Percentiles rank a stretch among this genome's conserved stretches.
These are phyloP conservation scores for Drosophila atripex DNA, from an alignment of 2,888 invertebrate species.

Conservation along the genomic window DNA sequence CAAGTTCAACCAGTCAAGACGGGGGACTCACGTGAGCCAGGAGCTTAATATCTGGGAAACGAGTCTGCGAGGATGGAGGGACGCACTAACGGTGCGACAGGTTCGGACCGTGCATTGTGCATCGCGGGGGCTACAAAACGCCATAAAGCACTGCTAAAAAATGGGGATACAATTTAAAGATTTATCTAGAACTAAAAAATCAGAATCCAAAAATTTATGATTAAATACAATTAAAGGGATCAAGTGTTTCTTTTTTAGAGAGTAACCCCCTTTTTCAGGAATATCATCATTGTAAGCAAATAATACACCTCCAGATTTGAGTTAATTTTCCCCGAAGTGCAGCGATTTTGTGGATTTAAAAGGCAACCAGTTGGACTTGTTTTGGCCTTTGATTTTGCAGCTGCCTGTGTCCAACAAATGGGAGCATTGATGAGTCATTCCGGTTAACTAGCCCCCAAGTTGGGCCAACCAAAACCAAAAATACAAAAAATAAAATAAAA, in stretches of 20 bases:
- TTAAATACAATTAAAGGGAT: neutral
- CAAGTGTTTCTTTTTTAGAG: neutral
- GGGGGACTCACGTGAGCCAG: slow-evolving; percentile 32
- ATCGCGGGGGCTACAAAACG: slow-evolving; percentile 36
- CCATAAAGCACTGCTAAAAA: slow-evolving; percentile 31
- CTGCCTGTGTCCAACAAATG: slow-evolving; percentile 66
- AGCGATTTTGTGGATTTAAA: slow-evolving; percentile 66
- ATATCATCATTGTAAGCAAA: neutral
- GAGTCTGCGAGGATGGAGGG: slow-evolving; percentile 29
- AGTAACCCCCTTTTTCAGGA: neutral
- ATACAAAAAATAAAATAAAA: neutral
- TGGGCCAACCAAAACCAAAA: slow-evolving; percentile 8
- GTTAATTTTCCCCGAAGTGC: slow-evolving; percentile 37
- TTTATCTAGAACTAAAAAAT: neutral
- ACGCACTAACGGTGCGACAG: slow-evolving; percentile 71
- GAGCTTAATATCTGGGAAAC: slow-evolving; percentile 32
- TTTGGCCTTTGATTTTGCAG: slow-evolving; percentile 64
- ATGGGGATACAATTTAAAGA: neutral
- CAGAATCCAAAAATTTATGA: neutral
- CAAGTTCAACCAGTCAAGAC: slow-evolving; percentile 80
- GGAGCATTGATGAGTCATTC: slow-evolving; percentile 60
- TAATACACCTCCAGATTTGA: neutral
- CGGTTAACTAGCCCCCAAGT: slow-evolving; percentile 46
- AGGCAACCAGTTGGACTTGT: slow-evolving; percentile 74
- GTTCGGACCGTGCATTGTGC: slow-evolving; percentile 48